Base-by-base conservation (phyloP, 2,888 invertebrate species). In the Philopedon plagiatum region DNA sequence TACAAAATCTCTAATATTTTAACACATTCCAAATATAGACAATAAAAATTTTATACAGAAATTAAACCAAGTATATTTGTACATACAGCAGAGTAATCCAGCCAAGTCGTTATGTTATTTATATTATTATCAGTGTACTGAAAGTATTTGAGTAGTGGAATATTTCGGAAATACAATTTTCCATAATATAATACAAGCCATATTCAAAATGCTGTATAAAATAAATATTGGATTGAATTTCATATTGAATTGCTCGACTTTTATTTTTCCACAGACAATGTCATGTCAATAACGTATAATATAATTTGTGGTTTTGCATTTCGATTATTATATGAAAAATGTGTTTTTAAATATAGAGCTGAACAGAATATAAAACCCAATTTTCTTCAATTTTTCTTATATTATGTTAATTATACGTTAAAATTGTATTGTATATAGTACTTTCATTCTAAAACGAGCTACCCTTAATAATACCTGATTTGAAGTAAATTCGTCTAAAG, bases 171-270 rank as follows among this genome's bases (percentile, higher is more conserved):
- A 23, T n/a, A 13, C 49, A 26, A 49, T 26, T 49, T 49, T 26
- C 49, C 26, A 1, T 49, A 49, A 49, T 26, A 49, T 26, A 23
- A 49, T 49, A 23, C 23, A 23, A 49, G 49, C 13, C 13, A 49
- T 13, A 49, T 49, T 49, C 19, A 5, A 26, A n/a, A 13, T 26
- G 4, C 13, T 26, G 7, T 49, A 26, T 23, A 49, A 13, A 26
- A 26, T 49, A 49, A 49, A 49, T 49, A 49, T 26, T 49, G 23
- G 49, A 49, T 49, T 49, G 49, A 49, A 49, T 26, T 26, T 49
- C 19, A 13, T n/a, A 49, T 49, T 49, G 26, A 49, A 49, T 49
- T 49, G 49, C 26, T 49, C n/a, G 26, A 26, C 23, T 49, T 49
- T 49, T 49, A 49, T 49, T 49, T 49, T 49, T 2, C 13, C 13